Percentiles rank a stretch among this genome's conserved stretches.
phyloP scores from a whole-genome alignment of 2,888 invertebrate species.

The Limnephilus auricula region DNA sequence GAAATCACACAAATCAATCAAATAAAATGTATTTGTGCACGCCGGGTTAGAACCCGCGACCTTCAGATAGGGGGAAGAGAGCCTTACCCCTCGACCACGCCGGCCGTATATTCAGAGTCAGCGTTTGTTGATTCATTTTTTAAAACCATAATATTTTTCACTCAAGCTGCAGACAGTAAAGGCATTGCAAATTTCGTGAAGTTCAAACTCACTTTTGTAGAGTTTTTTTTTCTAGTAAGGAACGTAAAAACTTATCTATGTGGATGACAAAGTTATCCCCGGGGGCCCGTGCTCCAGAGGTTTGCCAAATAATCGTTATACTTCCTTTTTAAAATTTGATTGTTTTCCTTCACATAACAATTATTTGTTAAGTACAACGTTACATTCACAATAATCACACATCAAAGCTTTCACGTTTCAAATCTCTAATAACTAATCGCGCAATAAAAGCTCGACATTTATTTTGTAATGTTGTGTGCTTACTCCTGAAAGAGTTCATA shows the following conservation, averaged over 20 bases:
- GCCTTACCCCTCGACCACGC: too few species aligned
- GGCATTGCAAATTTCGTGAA: not conserved
- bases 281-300: not conserved
- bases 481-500: slow-evolving; percentile 8
- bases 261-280: not conserved
- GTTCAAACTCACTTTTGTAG: not conserved
- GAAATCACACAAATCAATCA: too few species aligned
- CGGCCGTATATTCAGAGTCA: too few species aligned
- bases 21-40: too few species aligned
- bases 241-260: too few species aligned
- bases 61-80: too few species aligned
- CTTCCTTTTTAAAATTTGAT: not conserved
- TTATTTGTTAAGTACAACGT: not conserved
- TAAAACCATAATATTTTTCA: too few species aligned
- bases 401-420: not conserved
- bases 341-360: not conserved
- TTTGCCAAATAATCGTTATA: not conserved
- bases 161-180: not conserved
- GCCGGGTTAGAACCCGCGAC: too few species aligned
- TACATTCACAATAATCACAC: not conserved
- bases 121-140: too few species aligned
- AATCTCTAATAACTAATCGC: not conserved
- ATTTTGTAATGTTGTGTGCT: not conserved
- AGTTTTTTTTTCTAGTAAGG: not conserved
- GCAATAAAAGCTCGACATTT: not conserved